phyloP scores from a whole-genome alignment of 1,140 invertebrate genomes.

The Colletes gigas region DNA sequence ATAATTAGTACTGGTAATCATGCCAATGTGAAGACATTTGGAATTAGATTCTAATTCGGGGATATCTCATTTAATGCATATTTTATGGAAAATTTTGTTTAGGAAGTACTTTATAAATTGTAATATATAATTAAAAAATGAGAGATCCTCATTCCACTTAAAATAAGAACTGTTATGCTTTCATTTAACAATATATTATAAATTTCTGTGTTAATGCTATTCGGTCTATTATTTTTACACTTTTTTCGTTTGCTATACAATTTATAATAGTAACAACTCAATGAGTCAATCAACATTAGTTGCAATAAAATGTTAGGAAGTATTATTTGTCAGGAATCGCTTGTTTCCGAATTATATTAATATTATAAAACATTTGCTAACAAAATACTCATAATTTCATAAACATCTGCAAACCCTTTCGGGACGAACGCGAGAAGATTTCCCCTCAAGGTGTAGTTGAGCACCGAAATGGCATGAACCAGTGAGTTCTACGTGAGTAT shows the following conservation, averaged over 20 bases:
- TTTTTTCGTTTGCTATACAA: not conserved
- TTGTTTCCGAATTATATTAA: not conserved
- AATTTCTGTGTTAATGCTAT: not conserved
- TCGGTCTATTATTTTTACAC: not conserved
- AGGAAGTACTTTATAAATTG: not conserved
- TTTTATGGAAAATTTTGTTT: not conserved
- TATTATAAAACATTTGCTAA: conserved; percentile 14
- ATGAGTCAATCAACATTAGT: not conserved
- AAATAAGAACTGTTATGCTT: not conserved
- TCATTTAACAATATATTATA: conserved; percentile 3
- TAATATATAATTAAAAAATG: not conserved
- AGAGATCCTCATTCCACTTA: not conserved
- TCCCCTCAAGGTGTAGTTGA: too few species aligned
- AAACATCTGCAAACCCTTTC: not conserved
- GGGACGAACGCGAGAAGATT: too few species aligned
- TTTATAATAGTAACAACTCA: not conserved
- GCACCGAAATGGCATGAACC: too few species aligned
- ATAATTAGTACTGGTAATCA: not conserved
- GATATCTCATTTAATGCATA: not conserved
- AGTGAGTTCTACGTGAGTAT: too few species aligned
- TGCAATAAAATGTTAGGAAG: not conserved
- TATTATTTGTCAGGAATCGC: conserved; percentile 4
- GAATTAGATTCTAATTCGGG: not conserved
- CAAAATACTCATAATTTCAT: not conserved
- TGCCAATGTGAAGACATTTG: conserved; percentile 26